Evolutionary conservation across 2,113 vertebrate genomes (phyloP), one percentile per base, ranked within the genome.

Genomic region (Fregetta grallaria): DNA sequence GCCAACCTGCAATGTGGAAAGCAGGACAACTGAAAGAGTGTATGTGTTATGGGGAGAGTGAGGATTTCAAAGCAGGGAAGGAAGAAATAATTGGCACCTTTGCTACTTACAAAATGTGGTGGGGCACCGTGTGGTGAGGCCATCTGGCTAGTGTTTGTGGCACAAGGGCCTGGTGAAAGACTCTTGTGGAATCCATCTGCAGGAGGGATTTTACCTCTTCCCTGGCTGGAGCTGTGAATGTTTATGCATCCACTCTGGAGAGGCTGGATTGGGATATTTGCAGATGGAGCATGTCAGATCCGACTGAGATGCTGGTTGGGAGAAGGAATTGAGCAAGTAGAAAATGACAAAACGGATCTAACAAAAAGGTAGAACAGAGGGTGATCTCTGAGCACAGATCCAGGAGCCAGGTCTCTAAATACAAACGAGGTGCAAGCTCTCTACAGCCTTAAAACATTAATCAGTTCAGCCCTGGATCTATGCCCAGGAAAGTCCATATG

Each of bases 1-100:
- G 98, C 91, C 90, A 98, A 95, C 90, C 71, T 96, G 92, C 47
- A 88, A 94, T 22, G 49, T 76, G 56, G 92, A 97, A 96, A 97
- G 90, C 94, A 72, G 97, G 94, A 97, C 76, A 86, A 79, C 55
- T 50, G 73, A 78, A 78, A 81, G 59, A 59, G 42, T 56, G 56
- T 62, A 26, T 81, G 29, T 77, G 92, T 92, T 85, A 32, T 22
- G 61, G 40, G 76, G 30, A 72, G 26, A 80, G 74, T 13, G 53
- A 59, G 38, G 32, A 15, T 66, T 76, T 71, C 42, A 65, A 82
- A 74, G 80, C 61, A 61, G 63, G 74, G 75, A 32, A 74, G 70
- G 88, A 83, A 82, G 80, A 63, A 38, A 47, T 67, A 87, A n/a
- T 55, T 94, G 94, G 81, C 83, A 86, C n/a, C 44, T 92, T 81